phyloP scores from a whole-genome alignment of 2,797 vertebrate genomes.

The Danio albolineatus region DNA sequence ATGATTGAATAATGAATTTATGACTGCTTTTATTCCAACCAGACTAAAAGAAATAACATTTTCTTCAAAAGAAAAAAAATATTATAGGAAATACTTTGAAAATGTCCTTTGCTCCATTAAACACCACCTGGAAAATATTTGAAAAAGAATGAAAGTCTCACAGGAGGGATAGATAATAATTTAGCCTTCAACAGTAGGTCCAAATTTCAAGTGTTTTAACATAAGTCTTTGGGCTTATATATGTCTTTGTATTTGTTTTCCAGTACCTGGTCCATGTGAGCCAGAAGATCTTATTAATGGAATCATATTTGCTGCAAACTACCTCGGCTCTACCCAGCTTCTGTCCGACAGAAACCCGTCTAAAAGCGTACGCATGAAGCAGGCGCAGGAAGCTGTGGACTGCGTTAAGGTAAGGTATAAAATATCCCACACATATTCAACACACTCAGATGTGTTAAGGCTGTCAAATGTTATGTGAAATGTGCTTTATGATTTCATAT shows the following conservation, averaged over 20 bases:
- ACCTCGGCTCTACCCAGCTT: slow-evolving; percentile 95
- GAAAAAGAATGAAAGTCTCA: too few relatives aligned
- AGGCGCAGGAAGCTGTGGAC: slow-evolving; percentile 95
- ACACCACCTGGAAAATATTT: too few relatives aligned
- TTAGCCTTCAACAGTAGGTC: too few relatives aligned
- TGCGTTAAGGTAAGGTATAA: slow-evolving; percentile 85
- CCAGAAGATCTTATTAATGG: slow-evolving; percentile 88
- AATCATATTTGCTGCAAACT: slow-evolving; percentile 98
- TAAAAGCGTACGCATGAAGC: slow-evolving; percentile 95
- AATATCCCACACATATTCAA: background rate
- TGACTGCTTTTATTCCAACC: too few relatives aligned
- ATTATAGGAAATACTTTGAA: too few relatives aligned
- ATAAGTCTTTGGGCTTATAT: background rate
- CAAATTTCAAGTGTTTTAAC: background rate
- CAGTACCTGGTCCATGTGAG: slow-evolving; percentile 98
- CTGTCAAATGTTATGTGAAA: background rate
- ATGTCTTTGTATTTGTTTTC: slow-evolving; percentile 35
- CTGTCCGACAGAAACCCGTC: slow-evolving; percentile 95
- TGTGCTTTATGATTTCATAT: background rate
- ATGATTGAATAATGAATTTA: too few relatives aligned
- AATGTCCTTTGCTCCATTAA: too few relatives aligned
- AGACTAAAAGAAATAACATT: too few relatives aligned
- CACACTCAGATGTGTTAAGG: background rate
- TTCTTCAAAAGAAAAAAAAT: too few relatives aligned
- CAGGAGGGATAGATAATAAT: too few relatives aligned